Evolutionary conservation across 2,113 vertebrate genomes (phyloP), one percentile per base, ranked within the genome.

Genomic region (Burhinus bistriatus): DNA sequence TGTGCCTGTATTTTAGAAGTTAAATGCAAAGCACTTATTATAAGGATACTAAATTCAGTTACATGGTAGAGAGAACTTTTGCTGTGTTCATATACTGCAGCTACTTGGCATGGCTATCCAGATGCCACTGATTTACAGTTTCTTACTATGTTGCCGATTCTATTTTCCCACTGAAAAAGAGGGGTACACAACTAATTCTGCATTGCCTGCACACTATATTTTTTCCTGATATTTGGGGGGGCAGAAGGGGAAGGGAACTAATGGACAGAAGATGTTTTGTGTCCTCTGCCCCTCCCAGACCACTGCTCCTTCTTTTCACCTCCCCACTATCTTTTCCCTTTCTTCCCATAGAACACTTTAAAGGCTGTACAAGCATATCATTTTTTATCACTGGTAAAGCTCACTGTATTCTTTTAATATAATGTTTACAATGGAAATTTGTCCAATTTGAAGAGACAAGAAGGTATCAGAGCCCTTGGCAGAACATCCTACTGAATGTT

Each of bases 361-460:
- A 80, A 93, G 34, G 38, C 51, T 90, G 68, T 45, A 86, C 12
- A 90, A 51, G 15, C 29, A 57, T 29, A 27, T 10, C n/a, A 17
- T 23, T 75, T 77, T 70, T 78, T 85, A 65, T 44, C 49, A 42
- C 29, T 62, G 26, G 40, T 89, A 70, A 75, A 83, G 59, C 12
- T 75, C 44, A 57, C 21, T n/a, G 11, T n/a, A 87, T 73, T 83
- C 9, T 55, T 88, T 83, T 23, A 83, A 29, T 62, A 51, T n/a
- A 55, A 82, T 27, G 30, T 92, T 89, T 94, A 81, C 22, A 58
- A 54, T 27, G 38, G 45, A 75, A 61, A 81, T 89, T 69, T 70
- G n/a, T 77, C 27, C 89, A 49, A 77, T 89, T 79, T 84, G 47
- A 91, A 68, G 52, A 79, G 73, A 93, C 89, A 91, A 84, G 85